Base-by-base conservation (phyloP, 2,797 vertebrate species). In the Epinephelus malabaricus region DNA sequence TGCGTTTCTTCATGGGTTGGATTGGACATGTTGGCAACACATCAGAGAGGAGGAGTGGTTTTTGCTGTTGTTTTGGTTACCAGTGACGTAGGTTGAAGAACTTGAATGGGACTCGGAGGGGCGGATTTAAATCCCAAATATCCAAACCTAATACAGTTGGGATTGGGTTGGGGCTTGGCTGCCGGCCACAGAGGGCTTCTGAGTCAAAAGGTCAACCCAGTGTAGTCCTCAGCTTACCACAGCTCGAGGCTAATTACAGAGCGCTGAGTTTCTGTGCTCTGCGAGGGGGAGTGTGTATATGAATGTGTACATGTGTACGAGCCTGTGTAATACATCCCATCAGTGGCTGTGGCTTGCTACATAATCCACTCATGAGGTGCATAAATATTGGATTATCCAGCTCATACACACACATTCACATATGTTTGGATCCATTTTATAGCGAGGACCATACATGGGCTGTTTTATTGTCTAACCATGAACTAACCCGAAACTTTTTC, bases 211-310 rank as follows among this genome's bases (percentile, higher is more conserved):
- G 85, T 91, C 83, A 86, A 46, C 51, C 12, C 81, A 73, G 82
- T 45, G 64, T 84, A 87, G 85, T 89, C 84, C 76, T 70, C 45
- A 58, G 84, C 79, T 87, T 83, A 80, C 87, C 79, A 25, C 70
- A 18, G 83, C 69, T 79, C 15, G 12, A 69, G 61, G 75, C 80
- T 88, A 87, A 92, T 94, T 87, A 89, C 81, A 87, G 83, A 76
- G 59, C 3, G 62, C 66, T 34, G 65, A 50, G 61, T 73, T 89
- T 82, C 70, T 63, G 46, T 86, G 73, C 53, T 63, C 15, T 40
- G 61, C 14, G 46, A 70, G 49, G 65, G 61, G 61, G 56, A 14
- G 17, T 47, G 27, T 71, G 3, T 51, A 0, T n/a, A 1, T 43
- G 12, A 23, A 13, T 49, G 12, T 76, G 14, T 71, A 11, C 3